Conservation (phyloP, 2,113 vertebrate species). For the Danionella cerebrum region DNA sequence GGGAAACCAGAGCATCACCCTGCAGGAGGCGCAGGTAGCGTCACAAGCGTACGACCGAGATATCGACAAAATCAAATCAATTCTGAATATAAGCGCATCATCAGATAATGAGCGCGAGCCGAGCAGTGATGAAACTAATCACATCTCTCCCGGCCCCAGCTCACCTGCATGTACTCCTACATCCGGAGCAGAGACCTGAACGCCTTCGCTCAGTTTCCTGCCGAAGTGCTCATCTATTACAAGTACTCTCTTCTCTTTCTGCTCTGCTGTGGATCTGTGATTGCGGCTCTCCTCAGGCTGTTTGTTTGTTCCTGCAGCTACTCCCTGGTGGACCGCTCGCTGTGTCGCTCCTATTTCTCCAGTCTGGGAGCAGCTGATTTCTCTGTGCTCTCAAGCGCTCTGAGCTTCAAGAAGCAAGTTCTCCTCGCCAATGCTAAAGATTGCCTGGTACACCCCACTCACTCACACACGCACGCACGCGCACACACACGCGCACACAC, state of each 20-base stretch:
- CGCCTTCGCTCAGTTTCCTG: conserved; percentile 49
- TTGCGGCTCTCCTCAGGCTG: neutral
- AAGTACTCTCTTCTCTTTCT: too few relatives aligned
- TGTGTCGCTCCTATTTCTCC: conserved; percentile 57
- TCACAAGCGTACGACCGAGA: neutral
- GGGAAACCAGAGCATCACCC: conserved; percentile 31
- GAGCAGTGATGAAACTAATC: too few relatives aligned
- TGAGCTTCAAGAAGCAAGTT: conserved; percentile 39
- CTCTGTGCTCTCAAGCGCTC: conserved; percentile 48
- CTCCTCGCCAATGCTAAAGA: conserved; percentile 49
- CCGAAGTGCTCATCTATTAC: conserved; percentile 62
- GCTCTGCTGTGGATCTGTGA: neutral
- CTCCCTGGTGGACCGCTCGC: conserved; percentile 39
- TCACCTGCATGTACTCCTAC: conserved; percentile 66
- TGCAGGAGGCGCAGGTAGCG: conserved; percentile 60
- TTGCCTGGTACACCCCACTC: conserved; percentile 56
- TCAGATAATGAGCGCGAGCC: too few relatives aligned
- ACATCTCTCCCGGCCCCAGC: conserved; percentile 37
- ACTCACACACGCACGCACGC: neutral
- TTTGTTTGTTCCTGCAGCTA: conserved; percentile 45
- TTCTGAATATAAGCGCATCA: too few relatives aligned
- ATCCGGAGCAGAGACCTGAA: conserved; percentile 31
- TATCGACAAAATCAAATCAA: too few relatives aligned
- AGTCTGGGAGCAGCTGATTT: conserved; percentile 55
- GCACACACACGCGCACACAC: too few relatives aligned